Evolutionary conservation across 2,888 invertebrate species (phyloP).

Genomic region (Camptogramma bilineatum): DNA sequence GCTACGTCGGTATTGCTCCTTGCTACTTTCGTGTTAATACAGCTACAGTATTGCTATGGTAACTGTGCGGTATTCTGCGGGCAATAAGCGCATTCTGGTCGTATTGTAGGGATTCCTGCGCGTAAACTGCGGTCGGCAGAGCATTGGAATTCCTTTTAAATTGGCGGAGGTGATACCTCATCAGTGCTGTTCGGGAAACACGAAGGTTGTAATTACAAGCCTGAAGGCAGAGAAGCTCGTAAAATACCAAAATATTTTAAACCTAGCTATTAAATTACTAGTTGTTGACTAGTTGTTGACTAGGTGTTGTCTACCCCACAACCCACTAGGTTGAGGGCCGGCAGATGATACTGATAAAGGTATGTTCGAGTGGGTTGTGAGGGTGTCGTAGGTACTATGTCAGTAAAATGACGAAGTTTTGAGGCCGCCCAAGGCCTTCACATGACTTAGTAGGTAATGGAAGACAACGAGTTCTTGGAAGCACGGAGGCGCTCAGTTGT

Average conservation of each 20-base stretch:
- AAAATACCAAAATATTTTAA: background rate
- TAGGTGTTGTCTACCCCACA: background rate
- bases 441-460: no score
- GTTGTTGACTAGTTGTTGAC: no score
- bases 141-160: slow-evolving; percentile 4
- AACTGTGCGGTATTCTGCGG: background rate
- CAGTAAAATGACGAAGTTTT: no score
- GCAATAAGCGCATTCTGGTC: slow-evolving; percentile 1
- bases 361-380: background rate
- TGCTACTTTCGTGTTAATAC: background rate
- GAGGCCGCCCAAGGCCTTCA: no score
- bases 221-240: background rate
- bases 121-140: background rate
- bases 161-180: slow-evolving; percentile 1
- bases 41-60: background rate
- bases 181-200: background rate
- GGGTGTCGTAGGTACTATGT: no score
- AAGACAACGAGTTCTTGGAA: no score
- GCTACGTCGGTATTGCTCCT: background rate
- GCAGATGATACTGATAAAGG: background rate
- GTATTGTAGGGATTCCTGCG: slow-evolving; percentile 5
- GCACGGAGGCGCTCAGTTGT: background rate
- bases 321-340: background rate
- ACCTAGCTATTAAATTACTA: background rate
- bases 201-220: slow-evolving; percentile 1